These are phyloP conservation scores for Trachymyrmex cornetzi DNA, from an alignment of 1,140 invertebrate species.

Conservation along the genomic window DNA sequence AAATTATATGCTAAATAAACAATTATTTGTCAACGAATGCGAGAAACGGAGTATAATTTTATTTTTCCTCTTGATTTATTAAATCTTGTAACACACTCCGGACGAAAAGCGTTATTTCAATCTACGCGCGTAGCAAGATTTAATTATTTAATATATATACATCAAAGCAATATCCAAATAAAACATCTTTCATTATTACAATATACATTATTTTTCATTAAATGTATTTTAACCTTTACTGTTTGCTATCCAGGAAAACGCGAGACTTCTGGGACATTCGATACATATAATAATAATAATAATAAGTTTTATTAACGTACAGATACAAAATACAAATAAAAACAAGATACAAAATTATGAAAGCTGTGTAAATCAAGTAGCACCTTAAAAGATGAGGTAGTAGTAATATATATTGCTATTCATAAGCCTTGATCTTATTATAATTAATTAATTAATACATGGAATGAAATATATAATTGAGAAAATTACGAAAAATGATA, in stretches of 20 bases:
- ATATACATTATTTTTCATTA: neutral
- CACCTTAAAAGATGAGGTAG: too few relatives aligned
- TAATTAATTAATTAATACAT: too few relatives aligned
- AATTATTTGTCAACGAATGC: neutral
- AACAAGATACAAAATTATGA: too few relatives aligned
- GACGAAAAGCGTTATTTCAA: neutral
- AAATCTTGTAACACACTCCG: neutral
- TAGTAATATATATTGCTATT: too few relatives aligned
- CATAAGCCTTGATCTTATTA: too few relatives aligned
- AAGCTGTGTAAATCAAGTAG: too few relatives aligned
- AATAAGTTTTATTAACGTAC: too few relatives aligned
- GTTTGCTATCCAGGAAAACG: neutral
- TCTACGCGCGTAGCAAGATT: neutral
- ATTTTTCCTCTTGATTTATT: neutral
- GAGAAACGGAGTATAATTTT: neutral
- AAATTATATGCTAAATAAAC: slow-evolving; percentile 6
- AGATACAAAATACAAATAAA: too few relatives aligned
- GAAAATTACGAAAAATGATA: too few relatives aligned
- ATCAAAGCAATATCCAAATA: neutral
- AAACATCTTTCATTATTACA: neutral
- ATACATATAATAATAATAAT: neutral
- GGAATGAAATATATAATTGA: too few relatives aligned
- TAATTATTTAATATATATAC: neutral
- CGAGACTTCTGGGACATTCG: neutral
- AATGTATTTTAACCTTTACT: neutral